These are phyloP conservation scores for Xylota sylvarum DNA, from an alignment of 2,888 invertebrate genomes.

Conservation along the genomic window DNA sequence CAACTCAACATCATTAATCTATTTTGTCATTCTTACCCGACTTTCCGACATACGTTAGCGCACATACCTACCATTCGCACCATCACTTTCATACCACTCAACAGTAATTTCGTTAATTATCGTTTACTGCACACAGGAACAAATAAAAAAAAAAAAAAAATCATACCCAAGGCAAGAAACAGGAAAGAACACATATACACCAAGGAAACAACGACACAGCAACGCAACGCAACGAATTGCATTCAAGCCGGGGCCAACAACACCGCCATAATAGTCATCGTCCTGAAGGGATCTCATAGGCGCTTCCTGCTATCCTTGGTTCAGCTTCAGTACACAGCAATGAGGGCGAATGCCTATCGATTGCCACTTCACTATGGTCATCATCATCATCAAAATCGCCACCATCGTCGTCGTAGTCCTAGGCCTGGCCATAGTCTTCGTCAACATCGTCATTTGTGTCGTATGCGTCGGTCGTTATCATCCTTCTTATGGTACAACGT, in stretches of 20 bases:
- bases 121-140: conserved; percentile 66
- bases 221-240: conserved; percentile 52
- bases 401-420: conserved; percentile 47
- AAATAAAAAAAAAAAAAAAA: conserved; percentile 38
- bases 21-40: conserved; percentile 26
- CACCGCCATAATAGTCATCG: conserved; percentile 54
- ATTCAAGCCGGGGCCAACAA: conserved; percentile 48
- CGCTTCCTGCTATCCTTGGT: conserved; percentile 66
- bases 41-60: conserved; percentile 4
- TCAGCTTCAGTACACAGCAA: conserved; percentile 42
- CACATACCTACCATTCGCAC: conserved; percentile 50
- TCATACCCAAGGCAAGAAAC: conserved; percentile 59
- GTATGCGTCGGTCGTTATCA: conserved; percentile 70
- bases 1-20: conserved; percentile 36
- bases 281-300: conserved; percentile 68
- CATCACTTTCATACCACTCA: conserved; percentile 55
- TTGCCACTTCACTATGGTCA: conserved; percentile 66
- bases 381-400: conserved; percentile 65
- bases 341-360: conserved; percentile 69
- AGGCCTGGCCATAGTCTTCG: conserved; percentile 60
- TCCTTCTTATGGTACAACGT: conserved; percentile 62
- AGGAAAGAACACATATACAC: conserved; percentile 60
- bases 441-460: conserved; percentile 74
- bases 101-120: conserved; percentile 74
- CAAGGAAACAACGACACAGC: conserved; percentile 36